Conservation (phyloP, 2,797 vertebrate species). For the Mionectes olivaceus region DNA sequence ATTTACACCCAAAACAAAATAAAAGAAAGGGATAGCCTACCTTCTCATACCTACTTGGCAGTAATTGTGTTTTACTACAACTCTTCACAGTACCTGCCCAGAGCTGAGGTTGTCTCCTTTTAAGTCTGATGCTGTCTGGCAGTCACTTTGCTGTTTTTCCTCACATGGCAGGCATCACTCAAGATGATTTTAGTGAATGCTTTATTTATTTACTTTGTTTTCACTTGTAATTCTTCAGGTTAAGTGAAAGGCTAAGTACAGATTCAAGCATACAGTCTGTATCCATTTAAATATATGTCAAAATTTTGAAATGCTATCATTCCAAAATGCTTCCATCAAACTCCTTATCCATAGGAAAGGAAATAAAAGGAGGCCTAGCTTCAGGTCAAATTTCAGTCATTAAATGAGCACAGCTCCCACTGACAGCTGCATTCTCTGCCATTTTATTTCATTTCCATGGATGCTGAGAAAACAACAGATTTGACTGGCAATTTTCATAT, state of each 20-base stretch:
- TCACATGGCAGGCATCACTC: not conserved
- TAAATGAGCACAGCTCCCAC: not conserved
- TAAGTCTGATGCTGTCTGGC: not conserved
- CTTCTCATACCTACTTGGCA: not conserved
- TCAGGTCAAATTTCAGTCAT: constrained; percentile 32
- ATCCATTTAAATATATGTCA: constrained; percentile 41
- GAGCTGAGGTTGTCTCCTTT: not conserved
- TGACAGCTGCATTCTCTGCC: constrained; percentile 27
- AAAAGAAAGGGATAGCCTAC: not conserved
- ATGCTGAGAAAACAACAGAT: not conserved
- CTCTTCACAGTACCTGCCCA: not conserved
- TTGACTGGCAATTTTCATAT: not conserved
- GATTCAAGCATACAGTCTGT: not conserved
- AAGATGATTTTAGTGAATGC: not conserved
- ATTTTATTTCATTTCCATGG: constrained; percentile 6
- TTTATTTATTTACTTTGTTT: constrained; percentile 22
- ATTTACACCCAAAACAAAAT: not conserved
- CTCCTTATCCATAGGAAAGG: not conserved
- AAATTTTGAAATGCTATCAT: constrained; percentile 33
- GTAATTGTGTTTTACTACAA: not conserved
- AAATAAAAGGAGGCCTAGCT: not conserved
- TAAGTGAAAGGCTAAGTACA: constrained; percentile 51
- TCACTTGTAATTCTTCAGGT: not conserved
- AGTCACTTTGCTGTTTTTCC: not conserved
- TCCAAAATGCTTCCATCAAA: constrained; percentile 26